These are phyloP conservation scores for Caenorhabditis doughertyi DNA, from an alignment of 2,888 invertebrate genomes.

Conservation along the genomic window DNA sequence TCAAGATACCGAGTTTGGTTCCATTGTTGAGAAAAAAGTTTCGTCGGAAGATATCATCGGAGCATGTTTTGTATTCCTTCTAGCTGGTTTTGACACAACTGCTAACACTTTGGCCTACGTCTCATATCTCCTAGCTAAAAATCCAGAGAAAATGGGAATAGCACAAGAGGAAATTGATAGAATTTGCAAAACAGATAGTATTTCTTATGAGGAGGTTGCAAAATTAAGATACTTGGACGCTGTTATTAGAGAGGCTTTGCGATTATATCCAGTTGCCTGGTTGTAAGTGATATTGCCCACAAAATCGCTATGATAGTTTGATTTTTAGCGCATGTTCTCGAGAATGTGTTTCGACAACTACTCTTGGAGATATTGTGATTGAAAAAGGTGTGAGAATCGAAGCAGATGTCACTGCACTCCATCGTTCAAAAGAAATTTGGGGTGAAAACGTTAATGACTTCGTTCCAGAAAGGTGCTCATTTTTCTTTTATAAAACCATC, in stretches of 20 bases:
- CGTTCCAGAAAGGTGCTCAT: constrained; percentile 74
- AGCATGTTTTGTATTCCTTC: constrained; percentile 76
- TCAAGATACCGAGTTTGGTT: constrained; percentile 42
- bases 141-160: constrained; percentile 65
- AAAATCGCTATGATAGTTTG: neutral
- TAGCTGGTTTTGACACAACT: constrained; percentile 84
- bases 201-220: constrained; percentile 74
- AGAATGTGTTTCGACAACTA: constrained; percentile 72
- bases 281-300: constrained; percentile 64
- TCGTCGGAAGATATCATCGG: constrained; percentile 75
- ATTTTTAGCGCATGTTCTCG: constrained; percentile 70
- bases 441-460: constrained; percentile 78
- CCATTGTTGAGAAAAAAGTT: constrained; percentile 68
- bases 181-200: constrained; percentile 56
- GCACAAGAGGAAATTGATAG: constrained; percentile 73
- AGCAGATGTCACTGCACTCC: constrained; percentile 76
- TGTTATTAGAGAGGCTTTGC: constrained; percentile 76
- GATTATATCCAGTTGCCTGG: constrained; percentile 77
- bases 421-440: constrained; percentile 77
- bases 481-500: neutral
- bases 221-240: constrained; percentile 76
- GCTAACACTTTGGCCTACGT: constrained; percentile 84
- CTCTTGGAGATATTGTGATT: constrained; percentile 68
- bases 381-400: constrained; percentile 74
- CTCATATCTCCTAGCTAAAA: constrained; percentile 84